These are phyloP conservation scores for Kudoa iwatai DNA, from an alignment of 30 jellyfish, hydroid and myxozoan genomes.

Conservation along the genomic window DNA sequence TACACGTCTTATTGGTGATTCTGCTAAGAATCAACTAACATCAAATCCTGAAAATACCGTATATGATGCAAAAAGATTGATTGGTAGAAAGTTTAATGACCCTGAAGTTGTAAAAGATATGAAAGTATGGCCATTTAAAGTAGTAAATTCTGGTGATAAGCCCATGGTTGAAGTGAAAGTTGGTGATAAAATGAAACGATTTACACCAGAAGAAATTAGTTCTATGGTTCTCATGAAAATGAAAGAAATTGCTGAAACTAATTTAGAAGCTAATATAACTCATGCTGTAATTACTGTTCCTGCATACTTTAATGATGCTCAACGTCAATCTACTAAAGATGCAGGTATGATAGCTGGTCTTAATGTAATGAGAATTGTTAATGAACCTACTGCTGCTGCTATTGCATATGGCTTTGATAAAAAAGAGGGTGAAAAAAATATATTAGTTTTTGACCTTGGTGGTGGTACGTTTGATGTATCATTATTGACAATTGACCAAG, in stretches of 20 bases:
- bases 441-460: constrained; percentile 2
- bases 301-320: constrained; percentile 3
- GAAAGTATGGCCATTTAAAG: constrained; percentile 16
- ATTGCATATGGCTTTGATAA: constrained; percentile 5
- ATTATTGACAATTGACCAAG: constrained; percentile 1
- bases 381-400: constrained; percentile 9
- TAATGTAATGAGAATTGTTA: constrained; percentile 2
- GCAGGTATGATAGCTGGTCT: constrained; percentile 7
- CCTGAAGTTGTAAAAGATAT: constrained; percentile 5
- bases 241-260: constrained; percentile 4
- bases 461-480: constrained; percentile 6
- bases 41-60: constrained; percentile 69
- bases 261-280: constrained; percentile 1
- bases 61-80: constrained; percentile 21
- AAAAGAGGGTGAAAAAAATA: constrained; percentile 1
- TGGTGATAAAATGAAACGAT: constrained; percentile 7
- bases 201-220: constrained; percentile 15
- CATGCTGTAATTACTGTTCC: constrained; percentile 4
- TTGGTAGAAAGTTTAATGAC: constrained; percentile 16
- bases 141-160: constrained; percentile 4
- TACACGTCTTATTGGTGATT: constrained; percentile 77
- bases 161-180: constrained; percentile 2
- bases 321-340: constrained; percentile 3
- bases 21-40: constrained; percentile 87
- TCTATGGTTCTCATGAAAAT: constrained; percentile 15